phyloP scores from a whole-genome alignment of 64 coral and sea anemone species.

The Dendrophyllia cribrosa region DNA sequence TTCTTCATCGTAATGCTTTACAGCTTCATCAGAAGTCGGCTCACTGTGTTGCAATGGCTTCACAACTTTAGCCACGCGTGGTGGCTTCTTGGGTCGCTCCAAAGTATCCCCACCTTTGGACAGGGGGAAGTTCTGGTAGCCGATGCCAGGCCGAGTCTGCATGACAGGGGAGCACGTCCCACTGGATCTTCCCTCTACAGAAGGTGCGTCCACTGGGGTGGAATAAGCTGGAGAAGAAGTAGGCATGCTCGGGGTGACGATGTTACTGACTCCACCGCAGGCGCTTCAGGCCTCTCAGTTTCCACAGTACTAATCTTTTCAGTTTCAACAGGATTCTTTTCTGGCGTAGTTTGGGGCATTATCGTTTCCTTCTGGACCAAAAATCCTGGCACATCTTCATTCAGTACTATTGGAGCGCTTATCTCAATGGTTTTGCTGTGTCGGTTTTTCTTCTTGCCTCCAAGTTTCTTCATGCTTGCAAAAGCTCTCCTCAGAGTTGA shows the following conservation, averaged over 20 bases:
- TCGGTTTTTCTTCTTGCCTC: slow-evolving; percentile 56
- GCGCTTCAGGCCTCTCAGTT: background rate
- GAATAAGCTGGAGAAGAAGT: background rate
- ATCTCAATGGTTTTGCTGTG: slow-evolving; percentile 69
- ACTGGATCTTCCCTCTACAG: background rate
- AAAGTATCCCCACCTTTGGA: slow-evolving; percentile 74
- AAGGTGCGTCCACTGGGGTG: background rate
- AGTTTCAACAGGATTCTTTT: background rate
- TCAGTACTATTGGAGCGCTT: slow-evolving; percentile 49
- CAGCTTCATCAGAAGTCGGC: background rate
- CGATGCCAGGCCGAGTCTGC: slow-evolving; percentile 22
- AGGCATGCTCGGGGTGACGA: background rate
- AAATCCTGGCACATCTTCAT: slow-evolving; percentile 31
- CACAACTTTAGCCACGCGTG: slow-evolving; percentile 68
- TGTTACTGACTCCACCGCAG: background rate
- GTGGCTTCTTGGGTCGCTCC: slow-evolving; percentile 78
- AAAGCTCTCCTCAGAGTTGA: slow-evolving; percentile 59
- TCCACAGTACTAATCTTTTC: background rate
- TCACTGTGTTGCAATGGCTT: slow-evolving; percentile 64
- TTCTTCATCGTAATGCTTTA: slow-evolving; percentile 19
- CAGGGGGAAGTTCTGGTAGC: slow-evolving; percentile 91
- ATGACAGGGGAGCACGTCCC: background rate
- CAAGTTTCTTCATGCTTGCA: slow-evolving; percentile 59
- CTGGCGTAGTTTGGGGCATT: background rate
- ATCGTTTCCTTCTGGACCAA: slow-evolving; percentile 21